phyloP scores from a whole-genome alignment of 2,888 invertebrate species.

The Drosophila neotestacea region DNA sequence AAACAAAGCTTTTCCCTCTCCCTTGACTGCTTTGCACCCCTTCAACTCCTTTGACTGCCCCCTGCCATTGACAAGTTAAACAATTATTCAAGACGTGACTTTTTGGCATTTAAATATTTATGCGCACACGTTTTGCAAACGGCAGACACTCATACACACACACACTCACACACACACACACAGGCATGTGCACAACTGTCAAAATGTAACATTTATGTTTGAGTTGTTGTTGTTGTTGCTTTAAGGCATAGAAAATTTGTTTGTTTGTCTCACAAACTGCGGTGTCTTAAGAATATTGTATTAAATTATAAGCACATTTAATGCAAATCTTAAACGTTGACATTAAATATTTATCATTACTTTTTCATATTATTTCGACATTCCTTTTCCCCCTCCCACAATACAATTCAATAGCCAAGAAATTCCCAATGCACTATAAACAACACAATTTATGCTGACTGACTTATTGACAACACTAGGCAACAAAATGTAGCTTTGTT shows the following conservation, averaged over 20 bases:
- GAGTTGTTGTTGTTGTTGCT: conserved; percentile 1
- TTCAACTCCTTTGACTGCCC: conserved; percentile 10
- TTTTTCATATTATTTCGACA: conserved; percentile 8
- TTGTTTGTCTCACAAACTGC: conserved; percentile 16
- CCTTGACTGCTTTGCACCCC: not conserved
- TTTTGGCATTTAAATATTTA: conserved; percentile 79
- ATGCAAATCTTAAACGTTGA: conserved; percentile 25
- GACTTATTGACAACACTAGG: too few species aligned
- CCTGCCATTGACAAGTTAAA: conserved; percentile 58
- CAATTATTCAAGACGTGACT: conserved; percentile 80
- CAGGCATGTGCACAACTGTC: conserved; percentile 36
- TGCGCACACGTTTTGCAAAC: conserved; percentile 67
- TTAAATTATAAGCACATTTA: conserved; percentile 27
- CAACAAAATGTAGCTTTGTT: too few species aligned
- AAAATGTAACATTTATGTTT: conserved; percentile 51
- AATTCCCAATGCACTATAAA: not conserved
- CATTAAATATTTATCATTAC: conserved; percentile 21
- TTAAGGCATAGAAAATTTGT: conserved; percentile 33
- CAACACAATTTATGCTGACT: not conserved
- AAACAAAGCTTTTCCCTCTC: not conserved
- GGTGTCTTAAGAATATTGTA: conserved; percentile 20
- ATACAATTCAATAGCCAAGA: not conserved
- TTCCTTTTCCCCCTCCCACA: not conserved
- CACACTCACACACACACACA: conserved; percentile 13
- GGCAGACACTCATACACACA: conserved; percentile 21